These are phyloP conservation scores for Odontamblyopus rebecca DNA, from an alignment of 2,797 vertebrate species.

Conservation along the genomic window DNA sequence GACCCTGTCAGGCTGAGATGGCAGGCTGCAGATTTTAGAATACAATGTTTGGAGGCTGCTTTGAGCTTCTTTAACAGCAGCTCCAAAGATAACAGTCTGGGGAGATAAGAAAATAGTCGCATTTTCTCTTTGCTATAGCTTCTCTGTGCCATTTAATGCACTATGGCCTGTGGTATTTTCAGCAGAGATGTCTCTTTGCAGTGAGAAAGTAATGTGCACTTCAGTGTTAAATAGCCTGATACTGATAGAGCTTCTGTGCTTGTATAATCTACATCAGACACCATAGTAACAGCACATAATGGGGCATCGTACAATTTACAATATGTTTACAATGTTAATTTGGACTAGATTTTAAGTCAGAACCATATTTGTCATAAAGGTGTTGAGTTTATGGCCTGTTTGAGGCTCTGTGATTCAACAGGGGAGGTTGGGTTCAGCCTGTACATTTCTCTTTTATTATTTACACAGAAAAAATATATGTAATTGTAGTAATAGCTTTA, in stretches of 20 bases:
- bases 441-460: too few species aligned
- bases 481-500: too few species aligned
- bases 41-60: conserved; percentile 5
- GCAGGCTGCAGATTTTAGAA: conserved; percentile 2
- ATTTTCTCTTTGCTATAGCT: background rate
- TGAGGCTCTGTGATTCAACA: too few species aligned
- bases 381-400: too few species aligned
- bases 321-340: background rate
- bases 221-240: background rate
- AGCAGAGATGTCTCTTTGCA: background rate
- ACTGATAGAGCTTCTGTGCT: background rate
- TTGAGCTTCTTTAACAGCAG: conserved; percentile 14
- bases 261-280: background rate
- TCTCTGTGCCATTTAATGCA: conserved; percentile 4
- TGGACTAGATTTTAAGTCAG: background rate
- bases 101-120: conserved; percentile 9
- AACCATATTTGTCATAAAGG: too few species aligned
- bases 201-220: background rate
- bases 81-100: conserved; percentile 8
- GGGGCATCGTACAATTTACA: too few species aligned
- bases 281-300: background rate
- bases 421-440: too few species aligned
- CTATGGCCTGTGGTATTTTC: conserved; percentile 3
- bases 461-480: too few species aligned
- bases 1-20: conserved; percentile 2